Conservation (phyloP, 1,140 invertebrate species). For the Drosophila serrata region DNA sequence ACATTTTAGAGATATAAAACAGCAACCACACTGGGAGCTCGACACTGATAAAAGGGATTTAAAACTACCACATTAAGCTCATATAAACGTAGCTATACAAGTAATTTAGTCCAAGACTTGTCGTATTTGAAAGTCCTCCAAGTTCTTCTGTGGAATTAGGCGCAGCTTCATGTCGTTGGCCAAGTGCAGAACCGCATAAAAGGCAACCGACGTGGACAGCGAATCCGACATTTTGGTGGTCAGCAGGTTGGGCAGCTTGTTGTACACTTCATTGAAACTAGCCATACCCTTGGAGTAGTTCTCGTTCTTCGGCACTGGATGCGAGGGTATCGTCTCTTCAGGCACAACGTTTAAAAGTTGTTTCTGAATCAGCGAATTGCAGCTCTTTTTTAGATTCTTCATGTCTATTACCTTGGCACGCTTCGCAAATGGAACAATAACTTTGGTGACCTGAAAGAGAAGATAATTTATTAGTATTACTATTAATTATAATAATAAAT, state of each 20-base stretch:
- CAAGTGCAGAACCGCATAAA: slow-evolving; percentile 91
- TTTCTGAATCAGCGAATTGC: slow-evolving; percentile 86
- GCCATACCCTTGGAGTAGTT: slow-evolving; percentile 66
- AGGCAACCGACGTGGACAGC: slow-evolving; percentile 90
- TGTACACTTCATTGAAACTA: slow-evolving; percentile 86
- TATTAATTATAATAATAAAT: neutral
- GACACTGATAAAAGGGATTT: neutral
- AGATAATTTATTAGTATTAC: neutral
- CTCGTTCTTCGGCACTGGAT: slow-evolving; percentile 52
- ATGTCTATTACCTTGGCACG: slow-evolving; percentile 92
- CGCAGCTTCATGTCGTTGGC: slow-evolving; percentile 89
- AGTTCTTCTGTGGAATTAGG: slow-evolving; percentile 68
- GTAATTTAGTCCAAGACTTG: slow-evolving; percentile 58
- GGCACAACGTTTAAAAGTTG: slow-evolving; percentile 50
- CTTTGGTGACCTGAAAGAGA: slow-evolving; percentile 86
- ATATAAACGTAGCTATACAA: neutral
- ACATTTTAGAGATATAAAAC: slow-evolving; percentile 7
- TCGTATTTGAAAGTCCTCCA: slow-evolving; percentile 76
- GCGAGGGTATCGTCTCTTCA: slow-evolving; percentile 56
- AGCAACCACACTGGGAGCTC: neutral
- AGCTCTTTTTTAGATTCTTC: slow-evolving; percentile 88
- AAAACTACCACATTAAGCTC: neutral
- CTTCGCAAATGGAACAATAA: slow-evolving; percentile 89
- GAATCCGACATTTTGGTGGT: slow-evolving; percentile 87
- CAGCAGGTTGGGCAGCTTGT: slow-evolving; percentile 87